Evolutionary conservation across 2,113 vertebrate genomes (phyloP), one percentile per base, ranked within the genome.

Genomic region (Callipepla squamata): DNA sequence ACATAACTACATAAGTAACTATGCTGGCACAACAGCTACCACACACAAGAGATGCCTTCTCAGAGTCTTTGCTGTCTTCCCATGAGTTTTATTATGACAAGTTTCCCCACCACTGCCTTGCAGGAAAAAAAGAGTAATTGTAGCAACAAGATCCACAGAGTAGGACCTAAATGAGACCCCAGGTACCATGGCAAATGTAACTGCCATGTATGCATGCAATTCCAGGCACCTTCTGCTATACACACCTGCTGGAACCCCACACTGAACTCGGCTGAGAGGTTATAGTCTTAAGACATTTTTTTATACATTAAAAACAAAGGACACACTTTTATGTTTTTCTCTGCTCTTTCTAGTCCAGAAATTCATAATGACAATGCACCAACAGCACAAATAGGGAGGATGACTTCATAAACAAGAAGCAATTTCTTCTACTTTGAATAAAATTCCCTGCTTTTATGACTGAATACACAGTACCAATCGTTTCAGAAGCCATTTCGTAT

Each of bases 361-460:
- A 62, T 42, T 21, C 7, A 0, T 70, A 74, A 91, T 87, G 83
- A 90, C 9, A 85, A 30, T 72, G 66, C 48, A 85, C 69, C 7
- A n/a, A 25, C 3, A 53, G 20, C 36, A 91, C 45, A 91, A 77
- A 85, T 36, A 89, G 0, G 26, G 42, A 85, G 30, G 18, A 91
- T n/a, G 48, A 76, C 22, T 87, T 91, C 66, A 81, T 1, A 75
- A 32, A 61, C 34, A 88, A 83, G 36, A 36, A 82, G 67, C 17
- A 88, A 59, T 80, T 90, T 91, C 45, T 83, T 77, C 57, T 81
- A 67, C 36, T 94, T 85, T 80, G 50, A 82, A 82, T 3, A 70
- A 32, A 65, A 86, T 59, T 80, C 82, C 80, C 61, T 95, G 51
- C 65, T 59, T 58, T 74, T 85, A 83, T 10, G 55, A 90, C 73